A percentile compares a stretch with the other conserved stretches of the same genome.
These are phyloP conservation scores for Psittacus erithacus DNA, from an alignment of 2,113 vertebrate species.

Conservation along the genomic window DNA sequence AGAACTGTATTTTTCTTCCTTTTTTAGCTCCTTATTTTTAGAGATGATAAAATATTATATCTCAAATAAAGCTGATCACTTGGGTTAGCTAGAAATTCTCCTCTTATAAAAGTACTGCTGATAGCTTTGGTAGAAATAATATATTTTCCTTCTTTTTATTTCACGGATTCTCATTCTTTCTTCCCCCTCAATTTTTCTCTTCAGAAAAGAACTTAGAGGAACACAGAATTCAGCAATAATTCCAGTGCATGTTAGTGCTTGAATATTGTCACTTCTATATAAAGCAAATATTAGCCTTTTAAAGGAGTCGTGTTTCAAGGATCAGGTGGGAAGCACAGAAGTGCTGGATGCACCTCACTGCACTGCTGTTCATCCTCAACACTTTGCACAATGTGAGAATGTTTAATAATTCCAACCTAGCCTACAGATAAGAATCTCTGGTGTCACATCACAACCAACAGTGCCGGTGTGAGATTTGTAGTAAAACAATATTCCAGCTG, in stretches of 20 bases:
- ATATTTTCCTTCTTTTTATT: neutral
- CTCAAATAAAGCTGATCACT: slow-evolving; percentile 6
- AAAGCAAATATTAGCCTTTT: slow-evolving; percentile 79
- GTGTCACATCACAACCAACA: slow-evolving; percentile 81
- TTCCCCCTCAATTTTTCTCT: neutral
- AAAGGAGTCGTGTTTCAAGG: slow-evolving; percentile 78
- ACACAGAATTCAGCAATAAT: slow-evolving; percentile 60
- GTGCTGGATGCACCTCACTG: slow-evolving; percentile 81
- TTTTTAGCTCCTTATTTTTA: slow-evolving; percentile 6
- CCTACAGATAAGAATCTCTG: slow-evolving; percentile 82
- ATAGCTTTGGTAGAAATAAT: neutral
- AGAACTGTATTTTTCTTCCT: neutral
- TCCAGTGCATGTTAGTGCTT: slow-evolving; percentile 68
- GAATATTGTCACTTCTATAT: slow-evolving; percentile 68
- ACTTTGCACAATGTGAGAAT: slow-evolving; percentile 84
- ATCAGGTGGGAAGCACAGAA: slow-evolving; percentile 82
- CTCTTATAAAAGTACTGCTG: neutral
- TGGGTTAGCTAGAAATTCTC: neutral
- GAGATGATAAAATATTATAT: slow-evolving; percentile 31
- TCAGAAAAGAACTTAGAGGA: slow-evolving; percentile 44
- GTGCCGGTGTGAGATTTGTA: slow-evolving; percentile 81
- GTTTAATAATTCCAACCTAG: slow-evolving; percentile 83
- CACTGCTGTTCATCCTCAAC: slow-evolving; percentile 82
- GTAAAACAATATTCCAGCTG: slow-evolving; percentile 85
- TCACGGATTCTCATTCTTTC: neutral